Conservation (phyloP, 2,888 invertebrate species). For the Ormia ochracea region DNA sequence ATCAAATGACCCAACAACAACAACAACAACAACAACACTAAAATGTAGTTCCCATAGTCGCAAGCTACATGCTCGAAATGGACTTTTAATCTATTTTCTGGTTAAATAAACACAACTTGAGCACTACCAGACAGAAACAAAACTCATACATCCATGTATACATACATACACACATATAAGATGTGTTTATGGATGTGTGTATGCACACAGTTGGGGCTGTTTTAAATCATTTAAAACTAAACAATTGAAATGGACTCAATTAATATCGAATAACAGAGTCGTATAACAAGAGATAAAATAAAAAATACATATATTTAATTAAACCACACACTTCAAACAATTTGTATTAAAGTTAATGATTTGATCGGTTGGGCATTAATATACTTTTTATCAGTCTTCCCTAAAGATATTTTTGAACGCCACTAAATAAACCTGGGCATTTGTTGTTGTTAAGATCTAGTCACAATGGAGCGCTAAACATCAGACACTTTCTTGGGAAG, state of each 20-base stretch:
- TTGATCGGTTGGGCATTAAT: background rate
- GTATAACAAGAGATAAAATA: background rate
- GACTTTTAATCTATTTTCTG: background rate
- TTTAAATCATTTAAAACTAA: conserved; percentile 7
- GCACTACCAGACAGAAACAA: background rate
- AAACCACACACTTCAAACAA: conserved; percentile 18
- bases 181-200: no score
- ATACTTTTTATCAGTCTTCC: conserved; percentile 2
- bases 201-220: no score
- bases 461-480: conserved; percentile 24
- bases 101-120: background rate
- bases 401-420: background rate
- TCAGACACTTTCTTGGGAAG: conserved; percentile 5
- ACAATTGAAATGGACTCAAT: conserved; percentile 16
- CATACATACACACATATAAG: no score
- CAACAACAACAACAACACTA: background rate
- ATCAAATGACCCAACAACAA: background rate
- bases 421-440: conserved; percentile 25
- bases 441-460: conserved; percentile 20
- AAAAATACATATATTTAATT: background rate
- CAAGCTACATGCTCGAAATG: background rate
- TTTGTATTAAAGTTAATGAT: conserved; percentile 8
- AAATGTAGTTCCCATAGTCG: conserved; percentile 4
- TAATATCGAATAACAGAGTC: conserved; percentile 11
- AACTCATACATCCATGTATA: no score